phyloP scores from a whole-genome alignment of 2,113 vertebrate genomes.

The Artemisiospiza belli region DNA sequence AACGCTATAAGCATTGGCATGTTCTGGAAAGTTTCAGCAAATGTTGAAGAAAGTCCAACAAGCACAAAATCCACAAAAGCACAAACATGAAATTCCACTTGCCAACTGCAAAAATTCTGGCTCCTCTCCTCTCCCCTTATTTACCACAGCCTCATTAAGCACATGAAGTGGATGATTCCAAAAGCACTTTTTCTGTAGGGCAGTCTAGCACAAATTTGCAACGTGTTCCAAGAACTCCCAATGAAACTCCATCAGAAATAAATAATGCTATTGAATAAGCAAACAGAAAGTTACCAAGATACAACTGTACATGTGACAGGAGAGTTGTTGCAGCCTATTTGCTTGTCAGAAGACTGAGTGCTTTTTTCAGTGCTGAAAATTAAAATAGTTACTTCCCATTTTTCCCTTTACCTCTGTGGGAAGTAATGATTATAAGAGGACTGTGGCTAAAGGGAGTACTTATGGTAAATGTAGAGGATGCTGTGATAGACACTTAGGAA shows the following conservation, averaged over 20 bases:
- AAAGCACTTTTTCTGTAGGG: not conserved
- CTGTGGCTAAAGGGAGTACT: not conserved
- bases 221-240: not conserved
- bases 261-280: not conserved
- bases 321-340: not conserved
- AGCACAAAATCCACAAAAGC: not conserved
- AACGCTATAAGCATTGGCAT: not conserved
- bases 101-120: not conserved
- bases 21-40: not conserved
- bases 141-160: not conserved
- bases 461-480: not conserved
- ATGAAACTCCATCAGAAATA: not conserved
- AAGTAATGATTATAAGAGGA: not conserved
- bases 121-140: not conserved
- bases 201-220: not conserved
- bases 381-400: not conserved
- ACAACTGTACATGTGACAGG: not conserved
- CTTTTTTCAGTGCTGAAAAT: not conserved
- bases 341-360: not conserved
- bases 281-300: not conserved
- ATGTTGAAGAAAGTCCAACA: not conserved
- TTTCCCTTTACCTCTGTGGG: not conserved
- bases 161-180: not conserved
- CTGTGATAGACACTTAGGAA: not conserved
- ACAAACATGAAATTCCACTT: not conserved